These are phyloP conservation scores for Larimichthys polyactis DNA, from an alignment of 2,113 vertebrate genomes.

Conservation along the genomic window DNA sequence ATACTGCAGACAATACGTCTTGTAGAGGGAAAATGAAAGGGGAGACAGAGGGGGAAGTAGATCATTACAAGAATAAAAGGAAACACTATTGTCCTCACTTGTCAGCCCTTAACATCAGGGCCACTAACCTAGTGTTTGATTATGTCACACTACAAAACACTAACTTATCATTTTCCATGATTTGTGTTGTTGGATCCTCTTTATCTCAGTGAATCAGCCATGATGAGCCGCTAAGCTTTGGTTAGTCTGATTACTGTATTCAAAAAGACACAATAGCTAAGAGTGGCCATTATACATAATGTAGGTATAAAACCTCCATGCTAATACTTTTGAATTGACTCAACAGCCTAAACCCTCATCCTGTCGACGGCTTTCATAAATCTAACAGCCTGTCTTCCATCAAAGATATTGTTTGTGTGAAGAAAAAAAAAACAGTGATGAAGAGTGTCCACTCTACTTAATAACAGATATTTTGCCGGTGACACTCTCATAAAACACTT, in stretches of 20 bases:
- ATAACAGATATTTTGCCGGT: conserved; percentile 42
- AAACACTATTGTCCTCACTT: background rate
- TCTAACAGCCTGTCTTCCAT: conserved; percentile 39
- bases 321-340: conserved; percentile 14
- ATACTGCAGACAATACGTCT: conserved; percentile 3
- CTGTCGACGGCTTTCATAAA: conserved; percentile 28
- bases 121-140: conserved; percentile 24
- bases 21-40: background rate
- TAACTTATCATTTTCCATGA: background rate
- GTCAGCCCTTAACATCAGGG: conserved; percentile 7
- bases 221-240: conserved; percentile 47
- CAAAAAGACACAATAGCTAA: conserved; percentile 52
- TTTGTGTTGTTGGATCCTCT: conserved; percentile 10
- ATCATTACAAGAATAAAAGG: conserved; percentile 12
- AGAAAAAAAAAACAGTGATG: background rate
- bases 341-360: conserved; percentile 21
- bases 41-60: background rate
- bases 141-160: conserved; percentile 16
- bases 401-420: conserved; percentile 42
- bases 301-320: conserved; percentile 17
- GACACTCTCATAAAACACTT: conserved; percentile 9
- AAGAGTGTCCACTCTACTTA: conserved; percentile 36
- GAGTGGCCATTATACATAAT: conserved; percentile 37
- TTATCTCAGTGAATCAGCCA: conserved; percentile 40
- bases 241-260: conserved; percentile 64